A percentile compares a stretch with the other conserved stretches of the same genome.
Evolutionary conservation across 2,888 invertebrate genomes (phyloP).

Genomic region (Megalurothrips usitatus): DNA sequence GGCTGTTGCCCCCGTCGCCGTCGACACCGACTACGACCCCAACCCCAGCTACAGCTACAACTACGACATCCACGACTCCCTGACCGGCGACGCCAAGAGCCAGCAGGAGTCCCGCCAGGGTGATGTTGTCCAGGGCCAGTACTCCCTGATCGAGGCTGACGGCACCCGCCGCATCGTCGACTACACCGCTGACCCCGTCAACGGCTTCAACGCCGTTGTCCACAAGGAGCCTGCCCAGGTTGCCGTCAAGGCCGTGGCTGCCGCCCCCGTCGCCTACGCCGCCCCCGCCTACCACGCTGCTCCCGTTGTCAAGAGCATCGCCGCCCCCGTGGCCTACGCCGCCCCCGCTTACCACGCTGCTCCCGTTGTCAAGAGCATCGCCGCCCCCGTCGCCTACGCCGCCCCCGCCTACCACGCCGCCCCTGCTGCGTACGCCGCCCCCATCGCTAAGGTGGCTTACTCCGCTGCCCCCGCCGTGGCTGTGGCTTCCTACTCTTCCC

Average conservation of each 20-base stretch:
- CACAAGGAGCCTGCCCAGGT: too few relatives aligned
- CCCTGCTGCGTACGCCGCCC: background rate
- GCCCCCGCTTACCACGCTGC: background rate
- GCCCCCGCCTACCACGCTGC: constrained; percentile 32
- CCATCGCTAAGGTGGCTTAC: constrained; percentile 10
- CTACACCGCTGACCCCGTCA: constrained; percentile 41
- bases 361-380: background rate
- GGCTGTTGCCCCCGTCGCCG: constrained; percentile 29
- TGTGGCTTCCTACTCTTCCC: background rate
- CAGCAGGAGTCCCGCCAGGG: constrained; percentile 40
- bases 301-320: constrained; percentile 27
- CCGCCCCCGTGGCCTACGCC: constrained; percentile 29
- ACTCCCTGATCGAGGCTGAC: constrained; percentile 40
- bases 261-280: constrained; percentile 34
- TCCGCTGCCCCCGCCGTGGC: constrained; percentile 5
- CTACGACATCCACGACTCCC: constrained; percentile 39
- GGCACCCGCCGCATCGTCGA: constrained; percentile 40
- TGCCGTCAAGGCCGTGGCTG: too few relatives aligned
- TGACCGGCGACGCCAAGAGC: constrained; percentile 40
- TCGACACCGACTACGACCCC: constrained; percentile 39
- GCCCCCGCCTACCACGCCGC: constrained; percentile 31
- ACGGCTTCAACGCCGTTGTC: constrained; percentile 42
- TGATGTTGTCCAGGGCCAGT: constrained; percentile 40
- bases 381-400: constrained; percentile 31
- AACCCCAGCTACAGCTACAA: constrained; percentile 40